Evolutionary conservation across 2,888 invertebrate species (phyloP).

Genomic region (Sepiola atlantica): DNA sequence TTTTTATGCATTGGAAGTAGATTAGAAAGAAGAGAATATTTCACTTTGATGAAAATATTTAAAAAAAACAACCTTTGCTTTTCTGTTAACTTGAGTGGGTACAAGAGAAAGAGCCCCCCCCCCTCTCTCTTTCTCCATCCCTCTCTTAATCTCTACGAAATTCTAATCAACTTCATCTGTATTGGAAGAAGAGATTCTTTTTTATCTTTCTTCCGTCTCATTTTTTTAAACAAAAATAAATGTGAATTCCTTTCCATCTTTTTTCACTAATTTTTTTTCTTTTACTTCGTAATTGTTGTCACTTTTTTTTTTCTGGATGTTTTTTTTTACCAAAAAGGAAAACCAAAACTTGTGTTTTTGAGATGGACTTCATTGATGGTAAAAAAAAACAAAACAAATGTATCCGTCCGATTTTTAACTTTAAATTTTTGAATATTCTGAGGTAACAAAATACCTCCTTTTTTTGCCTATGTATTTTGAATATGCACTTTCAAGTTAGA

Average conservation of each 20-base stretch:
- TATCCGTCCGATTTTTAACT: constrained; percentile 12
- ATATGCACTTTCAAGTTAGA: background rate
- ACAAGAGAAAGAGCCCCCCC: background rate
- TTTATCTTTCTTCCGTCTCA: background rate
- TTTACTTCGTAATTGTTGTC: background rate
- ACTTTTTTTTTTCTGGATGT: background rate
- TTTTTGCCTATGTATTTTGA: background rate
- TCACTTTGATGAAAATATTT: too few species aligned
- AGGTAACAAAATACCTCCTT: background rate
- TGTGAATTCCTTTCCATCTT: background rate
- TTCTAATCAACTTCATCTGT: background rate
- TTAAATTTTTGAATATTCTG: background rate
- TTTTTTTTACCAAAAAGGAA: background rate
- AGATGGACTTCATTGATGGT: background rate
- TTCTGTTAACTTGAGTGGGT: background rate
- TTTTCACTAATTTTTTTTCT: background rate
- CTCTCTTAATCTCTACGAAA: background rate
- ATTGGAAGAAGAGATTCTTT: background rate
- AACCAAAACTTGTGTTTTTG: background rate
- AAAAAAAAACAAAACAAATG: background rate
- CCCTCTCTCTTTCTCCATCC: background rate
- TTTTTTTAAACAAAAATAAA: background rate
- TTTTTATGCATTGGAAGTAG: background rate
- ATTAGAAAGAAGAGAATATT: background rate
- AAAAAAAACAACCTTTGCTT: background rate